Conservation (phyloP, 2,888 invertebrate genomes). For the Lymantria monacha region DNA sequence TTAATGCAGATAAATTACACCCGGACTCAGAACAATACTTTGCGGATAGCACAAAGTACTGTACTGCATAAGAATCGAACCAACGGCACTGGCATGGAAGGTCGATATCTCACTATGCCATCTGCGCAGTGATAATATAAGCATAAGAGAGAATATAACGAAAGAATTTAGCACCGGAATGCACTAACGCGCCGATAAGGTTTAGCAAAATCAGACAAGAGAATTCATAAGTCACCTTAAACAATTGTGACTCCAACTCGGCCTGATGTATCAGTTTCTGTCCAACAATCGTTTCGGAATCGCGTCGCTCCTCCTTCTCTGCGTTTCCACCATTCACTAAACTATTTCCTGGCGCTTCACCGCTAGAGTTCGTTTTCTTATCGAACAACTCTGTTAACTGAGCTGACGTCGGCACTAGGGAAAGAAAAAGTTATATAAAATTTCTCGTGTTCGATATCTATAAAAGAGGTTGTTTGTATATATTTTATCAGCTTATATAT, state of each 20-base stretch:
- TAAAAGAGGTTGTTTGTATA: neutral
- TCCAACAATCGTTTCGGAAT: conserved; percentile 56
- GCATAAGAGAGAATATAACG: too few relatives aligned
- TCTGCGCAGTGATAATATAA: too few relatives aligned
- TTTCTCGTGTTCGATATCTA: neutral
- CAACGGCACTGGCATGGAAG: too few relatives aligned
- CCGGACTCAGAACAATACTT: too few relatives aligned
- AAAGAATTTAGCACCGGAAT: too few relatives aligned
- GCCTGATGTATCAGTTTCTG: conserved; percentile 88
- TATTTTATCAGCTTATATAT: neutral
- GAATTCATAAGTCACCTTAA: conserved; percentile 82
- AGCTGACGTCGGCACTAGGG: conserved; percentile 59
- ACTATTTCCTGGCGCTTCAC: conserved; percentile 53
- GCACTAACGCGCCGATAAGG: too few relatives aligned
- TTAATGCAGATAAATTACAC: too few relatives aligned
- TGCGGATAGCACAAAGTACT: too few relatives aligned
- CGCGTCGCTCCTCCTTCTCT: conserved; percentile 53
- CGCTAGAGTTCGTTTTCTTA: conserved; percentile 58
- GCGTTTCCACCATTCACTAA: conserved; percentile 52
- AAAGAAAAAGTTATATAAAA: conserved; percentile 7
- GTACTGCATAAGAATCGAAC: too few relatives aligned
- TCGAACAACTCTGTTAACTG: conserved; percentile 68
- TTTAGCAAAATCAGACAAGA: too few relatives aligned
- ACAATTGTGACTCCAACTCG: conserved; percentile 93
- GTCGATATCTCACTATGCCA: too few relatives aligned